Evolutionary conservation across 2,888 invertebrate genomes (phyloP).

Genomic region (Phyllotreta cruciferae): DNA sequence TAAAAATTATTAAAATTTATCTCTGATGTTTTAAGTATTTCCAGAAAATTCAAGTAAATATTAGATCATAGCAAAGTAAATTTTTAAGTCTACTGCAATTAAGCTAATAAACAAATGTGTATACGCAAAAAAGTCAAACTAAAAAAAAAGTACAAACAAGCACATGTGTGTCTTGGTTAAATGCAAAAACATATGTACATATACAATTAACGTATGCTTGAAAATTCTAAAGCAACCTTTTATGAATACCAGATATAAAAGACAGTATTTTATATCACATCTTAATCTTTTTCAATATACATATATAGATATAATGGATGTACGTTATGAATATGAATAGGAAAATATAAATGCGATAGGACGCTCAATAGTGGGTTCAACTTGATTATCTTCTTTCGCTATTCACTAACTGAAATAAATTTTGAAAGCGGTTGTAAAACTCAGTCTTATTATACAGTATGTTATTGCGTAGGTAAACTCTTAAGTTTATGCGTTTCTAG

Average conservation of each 20-base stretch:
- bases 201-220: constrained; percentile 33
- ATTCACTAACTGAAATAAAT: constrained; percentile 26
- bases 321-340: constrained; percentile 7
- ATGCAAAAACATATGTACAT: constrained; percentile 44
- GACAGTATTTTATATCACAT: constrained; percentile 36
- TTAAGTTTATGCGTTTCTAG: constrained; percentile 19
- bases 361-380: constrained; percentile 26
- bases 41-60: not conserved
- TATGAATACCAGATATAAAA: constrained; percentile 35
- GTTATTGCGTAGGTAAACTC: constrained; percentile 16
- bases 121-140: constrained; percentile 26
- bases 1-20: too few species aligned
- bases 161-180: constrained; percentile 37
- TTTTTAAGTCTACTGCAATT: not conserved
- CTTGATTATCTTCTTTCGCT: constrained; percentile 27
- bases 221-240: constrained; percentile 38
- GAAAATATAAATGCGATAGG: not conserved
- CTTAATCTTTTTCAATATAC: constrained; percentile 33
- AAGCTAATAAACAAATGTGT: constrained; percentile 18
- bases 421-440: constrained; percentile 26
- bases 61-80: constrained; percentile 2
- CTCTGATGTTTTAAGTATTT: too few species aligned
- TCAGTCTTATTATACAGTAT: constrained; percentile 21
- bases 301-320: constrained; percentile 29
- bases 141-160: constrained; percentile 31